Conservation (phyloP, 2,797 vertebrate genomes). For the Microctenopoma lineatum region DNA sequence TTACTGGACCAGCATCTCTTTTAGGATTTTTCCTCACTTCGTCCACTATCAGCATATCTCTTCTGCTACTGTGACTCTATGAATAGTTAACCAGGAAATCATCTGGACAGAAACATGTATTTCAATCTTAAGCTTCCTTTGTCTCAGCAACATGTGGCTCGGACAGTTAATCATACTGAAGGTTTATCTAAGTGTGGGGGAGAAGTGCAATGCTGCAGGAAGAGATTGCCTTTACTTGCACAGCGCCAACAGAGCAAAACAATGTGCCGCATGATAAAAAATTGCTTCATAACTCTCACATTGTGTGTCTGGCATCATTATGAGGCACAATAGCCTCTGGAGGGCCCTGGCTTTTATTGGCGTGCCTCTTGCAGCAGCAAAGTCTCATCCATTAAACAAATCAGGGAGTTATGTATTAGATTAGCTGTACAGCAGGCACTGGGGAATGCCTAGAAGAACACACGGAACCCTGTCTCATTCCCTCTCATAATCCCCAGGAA, state of each 20-base stretch:
- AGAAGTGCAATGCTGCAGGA: conserved; percentile 70
- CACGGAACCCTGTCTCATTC: conserved; percentile 67
- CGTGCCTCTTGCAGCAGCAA: conserved; percentile 78
- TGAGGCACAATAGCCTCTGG: conserved; percentile 82
- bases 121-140: conserved; percentile 53
- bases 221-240: conserved; percentile 77
- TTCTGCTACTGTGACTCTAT: background rate
- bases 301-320: conserved; percentile 85
- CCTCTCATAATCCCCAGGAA: conserved; percentile 75
- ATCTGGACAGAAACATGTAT: conserved; percentile 34
- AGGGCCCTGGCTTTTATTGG: conserved; percentile 83
- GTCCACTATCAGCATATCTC: conserved; percentile 1
- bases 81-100: conserved; percentile 25
- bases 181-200: conserved; percentile 77
- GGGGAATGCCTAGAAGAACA: conserved; percentile 72
- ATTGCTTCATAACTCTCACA: conserved; percentile 84
- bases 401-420: conserved; percentile 85
- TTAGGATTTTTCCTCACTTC: background rate
- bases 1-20: background rate
- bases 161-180: conserved; percentile 74
- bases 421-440: conserved; percentile 78
- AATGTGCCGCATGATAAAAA: conserved; percentile 83
- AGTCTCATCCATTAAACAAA: conserved; percentile 87
- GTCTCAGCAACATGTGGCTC: conserved; percentile 67
- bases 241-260: conserved; percentile 77